Percentiles rank a stretch among this genome's conserved stretches.
Evolutionary conservation across 1,140 invertebrate species (phyloP).

Genomic region (Lepidurus arcticus): DNA sequence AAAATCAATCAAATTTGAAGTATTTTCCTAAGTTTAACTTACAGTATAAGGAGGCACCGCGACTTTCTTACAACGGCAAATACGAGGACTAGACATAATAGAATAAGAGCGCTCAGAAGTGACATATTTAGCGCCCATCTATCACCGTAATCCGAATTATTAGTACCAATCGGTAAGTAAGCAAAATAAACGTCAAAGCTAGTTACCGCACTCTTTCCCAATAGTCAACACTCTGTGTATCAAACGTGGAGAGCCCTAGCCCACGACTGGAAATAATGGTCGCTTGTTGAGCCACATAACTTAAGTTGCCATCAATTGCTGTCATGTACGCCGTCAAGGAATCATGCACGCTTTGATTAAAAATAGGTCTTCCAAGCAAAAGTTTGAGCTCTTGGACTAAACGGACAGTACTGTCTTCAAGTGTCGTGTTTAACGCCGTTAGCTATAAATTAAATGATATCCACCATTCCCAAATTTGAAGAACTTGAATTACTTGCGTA

Average conservation of each 20-base stretch:
- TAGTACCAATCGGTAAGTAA: background rate
- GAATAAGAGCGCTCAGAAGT: slow-evolving; percentile 65
- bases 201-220: background rate
- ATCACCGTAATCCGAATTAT: slow-evolving; percentile 34
- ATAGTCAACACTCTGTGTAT: background rate
- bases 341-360: background rate
- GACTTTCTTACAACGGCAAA: slow-evolving; percentile 76
- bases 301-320: background rate
- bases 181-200: background rate
- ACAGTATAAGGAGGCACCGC: slow-evolving; percentile 74
- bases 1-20: slow-evolving; percentile 38
- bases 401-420: background rate
- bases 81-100: slow-evolving; percentile 71
- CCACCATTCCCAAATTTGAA: background rate
- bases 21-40: slow-evolving; percentile 41
- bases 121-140: slow-evolving; percentile 75
- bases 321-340: background rate
- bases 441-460: background rate
- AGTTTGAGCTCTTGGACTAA: background rate
- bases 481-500: slow-evolving; percentile 44
- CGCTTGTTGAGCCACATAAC: background rate
- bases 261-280: background rate
- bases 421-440: slow-evolving; percentile 34
- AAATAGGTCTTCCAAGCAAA: background rate
- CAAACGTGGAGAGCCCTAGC: background rate